Base-by-base conservation (phyloP, 2,113 vertebrate genomes). In the Hyperopisus bebe region DNA sequence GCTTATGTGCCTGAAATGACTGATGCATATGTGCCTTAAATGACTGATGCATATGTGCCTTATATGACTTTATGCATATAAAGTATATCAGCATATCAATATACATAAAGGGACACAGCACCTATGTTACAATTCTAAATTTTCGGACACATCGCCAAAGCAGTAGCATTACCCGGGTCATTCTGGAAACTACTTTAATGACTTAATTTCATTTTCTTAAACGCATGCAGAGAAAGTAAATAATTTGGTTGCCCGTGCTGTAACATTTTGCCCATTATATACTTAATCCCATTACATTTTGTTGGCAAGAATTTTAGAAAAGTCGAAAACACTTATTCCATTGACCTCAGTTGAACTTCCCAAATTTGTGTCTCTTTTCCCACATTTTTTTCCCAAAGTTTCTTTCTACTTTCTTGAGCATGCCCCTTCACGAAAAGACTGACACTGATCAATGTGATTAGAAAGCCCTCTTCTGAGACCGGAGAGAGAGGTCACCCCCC, bases 401-500 rank as follows among this genome's bases (percentile, higher is more conserved):
- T 86, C 46, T 19, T 82, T 51, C 89, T 70, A 82, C 90, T 89
- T 92, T 91, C 89, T 88, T 85, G 89, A 92, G 88, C 35, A 47
- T 9, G 90, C 46, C 86, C 87, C 86, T 89, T 31, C 35, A n/a
- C 55, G 2, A 70, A 66, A 77, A 89, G 80, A 47, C 82, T 47
- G 48, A 87, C 48, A 55, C 66, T 87, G 74, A 88, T 58, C 85
- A 53, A 51, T 92, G 89, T 95, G 92, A 95, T 94, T 94, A 94
- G 93, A 89, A 90, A 91, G 92, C 1, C 82, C 91, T 93, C 92
- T 94, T 91, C 91, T 92, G 93, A 92, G 90, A 92, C 91, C 86
- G 83, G 70, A 88, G n/a, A 92, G n/a, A 92, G 91, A 93, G 95
- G 93, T 96, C 95, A 93, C 86, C 92, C 93, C 94, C 94, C 94